These are phyloP conservation scores for Pipa parva DNA, from an alignment of 2,113 vertebrate species.

Conservation along the genomic window DNA sequence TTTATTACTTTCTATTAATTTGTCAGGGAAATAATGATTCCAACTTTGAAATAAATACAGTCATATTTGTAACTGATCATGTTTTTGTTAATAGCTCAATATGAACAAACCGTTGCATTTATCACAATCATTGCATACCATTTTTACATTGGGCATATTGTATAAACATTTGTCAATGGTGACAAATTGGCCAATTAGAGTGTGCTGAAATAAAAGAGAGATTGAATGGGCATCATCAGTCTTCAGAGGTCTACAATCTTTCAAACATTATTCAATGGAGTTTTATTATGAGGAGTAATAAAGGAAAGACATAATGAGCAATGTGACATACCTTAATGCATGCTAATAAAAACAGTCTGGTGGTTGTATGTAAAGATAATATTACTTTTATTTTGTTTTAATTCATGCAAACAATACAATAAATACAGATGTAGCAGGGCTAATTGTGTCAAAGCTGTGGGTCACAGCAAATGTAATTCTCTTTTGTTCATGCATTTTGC, in stretches of 20 bases:
- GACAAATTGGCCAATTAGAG: slow-evolving; percentile 39
- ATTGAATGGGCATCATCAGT: slow-evolving; percentile 4
- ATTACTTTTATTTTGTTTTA: neutral
- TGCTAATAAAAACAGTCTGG: neutral
- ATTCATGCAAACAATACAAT: neutral
- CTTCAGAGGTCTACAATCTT: neutral
- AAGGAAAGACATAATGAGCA: slow-evolving; percentile 11
- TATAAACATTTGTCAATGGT: slow-evolving; percentile 23
- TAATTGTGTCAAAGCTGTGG: too few relatives aligned
- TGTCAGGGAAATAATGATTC: too few relatives aligned
- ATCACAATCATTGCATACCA: slow-evolving; percentile 30
- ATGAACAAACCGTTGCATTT: slow-evolving; percentile 2
- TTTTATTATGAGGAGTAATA: slow-evolving; percentile 22
- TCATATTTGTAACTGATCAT: slow-evolving; percentile 9
- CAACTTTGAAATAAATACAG: neutral
- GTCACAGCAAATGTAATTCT: too few relatives aligned
- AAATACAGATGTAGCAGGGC: too few relatives aligned
- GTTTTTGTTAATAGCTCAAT: slow-evolving; percentile 6
- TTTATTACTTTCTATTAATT: too few relatives aligned
- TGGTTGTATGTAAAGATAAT: neutral
- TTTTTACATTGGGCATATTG: slow-evolving; percentile 14
- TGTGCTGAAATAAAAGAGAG: neutral
- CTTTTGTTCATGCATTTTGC: too few relatives aligned
- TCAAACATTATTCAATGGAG: neutral
- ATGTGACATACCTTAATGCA: slow-evolving; percentile 16